These are phyloP conservation scores for Heloderma charlesbogerti DNA, from an alignment of 2,113 vertebrate species.

Conservation along the genomic window DNA sequence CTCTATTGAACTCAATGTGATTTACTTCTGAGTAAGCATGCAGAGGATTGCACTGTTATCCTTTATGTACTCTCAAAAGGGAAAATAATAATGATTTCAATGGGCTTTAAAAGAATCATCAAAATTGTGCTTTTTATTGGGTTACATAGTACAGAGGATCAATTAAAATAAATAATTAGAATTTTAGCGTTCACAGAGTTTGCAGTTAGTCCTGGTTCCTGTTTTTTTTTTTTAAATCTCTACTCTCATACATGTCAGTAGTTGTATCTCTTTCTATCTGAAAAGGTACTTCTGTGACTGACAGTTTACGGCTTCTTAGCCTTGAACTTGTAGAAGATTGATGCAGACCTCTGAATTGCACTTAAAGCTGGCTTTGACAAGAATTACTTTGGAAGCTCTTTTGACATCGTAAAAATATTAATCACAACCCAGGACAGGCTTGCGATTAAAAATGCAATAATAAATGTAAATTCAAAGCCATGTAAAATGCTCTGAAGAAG, in stretches of 20 bases:
- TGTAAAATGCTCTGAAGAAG: constrained; percentile 40
- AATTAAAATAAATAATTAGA: constrained; percentile 14
- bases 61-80: neutral
- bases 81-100: neutral
- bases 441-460: constrained; percentile 44
- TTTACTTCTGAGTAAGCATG: too few species aligned
- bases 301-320: constrained; percentile 3
- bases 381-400: constrained; percentile 37
- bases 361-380: constrained; percentile 39
- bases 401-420: constrained; percentile 18
- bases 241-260: neutral
- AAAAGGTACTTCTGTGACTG: neutral
- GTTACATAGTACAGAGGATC: neutral
- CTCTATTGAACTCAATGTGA: neutral
- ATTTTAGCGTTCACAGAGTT: neutral
- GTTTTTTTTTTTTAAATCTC: neutral
- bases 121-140: neutral
- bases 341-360: constrained; percentile 29
- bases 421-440: constrained; percentile 34
- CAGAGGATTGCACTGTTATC: neutral
- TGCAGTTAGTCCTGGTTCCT: neutral
- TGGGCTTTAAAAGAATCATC: neutral
- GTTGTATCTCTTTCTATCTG: neutral
- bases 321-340: constrained; percentile 47
- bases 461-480: constrained; percentile 38